Percentiles rank a stretch among this genome's conserved stretches.
Conservation (phyloP, 2,888 invertebrate genomes). For the Trichacis sp. region DNA sequence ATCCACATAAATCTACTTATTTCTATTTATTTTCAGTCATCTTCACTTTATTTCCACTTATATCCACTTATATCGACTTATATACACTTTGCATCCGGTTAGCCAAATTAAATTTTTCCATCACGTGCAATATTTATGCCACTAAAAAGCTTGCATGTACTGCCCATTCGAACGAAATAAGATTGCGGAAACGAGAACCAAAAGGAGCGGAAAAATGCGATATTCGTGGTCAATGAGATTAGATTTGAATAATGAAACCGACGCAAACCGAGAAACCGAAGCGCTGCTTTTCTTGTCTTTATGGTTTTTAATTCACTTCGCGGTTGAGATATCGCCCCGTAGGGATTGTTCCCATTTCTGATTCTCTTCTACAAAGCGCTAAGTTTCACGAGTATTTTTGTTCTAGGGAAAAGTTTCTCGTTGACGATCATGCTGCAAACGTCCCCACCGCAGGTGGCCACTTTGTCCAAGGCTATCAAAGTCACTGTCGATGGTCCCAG, state of each 20-base stretch:
- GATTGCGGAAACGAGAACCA: slow-evolving; percentile 11
- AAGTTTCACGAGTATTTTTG: not conserved
- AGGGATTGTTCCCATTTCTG: slow-evolving; percentile 35
- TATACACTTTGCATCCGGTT: too few species aligned
- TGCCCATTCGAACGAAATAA: too few species aligned
- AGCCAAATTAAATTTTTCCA: not conserved
- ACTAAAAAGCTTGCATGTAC: not conserved
- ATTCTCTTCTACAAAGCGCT: not conserved
- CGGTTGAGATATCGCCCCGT: slow-evolving; percentile 54
- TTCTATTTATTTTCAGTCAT: too few species aligned
- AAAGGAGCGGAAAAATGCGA: slow-evolving; percentile 44
- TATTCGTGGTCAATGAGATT: slow-evolving; percentile 56
- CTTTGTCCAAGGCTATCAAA: slow-evolving; percentile 64
- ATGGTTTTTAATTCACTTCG: slow-evolving; percentile 61
- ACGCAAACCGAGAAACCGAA: slow-evolving; percentile 53
- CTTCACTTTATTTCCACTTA: too few species aligned
- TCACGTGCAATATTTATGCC: not conserved
- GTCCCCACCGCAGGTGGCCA: slow-evolving; percentile 65
- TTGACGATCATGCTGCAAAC: slow-evolving; percentile 64
- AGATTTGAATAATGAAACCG: slow-evolving; percentile 62
- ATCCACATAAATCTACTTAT: not conserved
- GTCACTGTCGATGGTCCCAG: slow-evolving; percentile 65
- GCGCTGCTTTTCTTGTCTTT: slow-evolving; percentile 46
- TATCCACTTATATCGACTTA: too few species aligned
- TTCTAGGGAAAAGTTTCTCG: slow-evolving; percentile 58